A percentile compares a stretch with the other conserved stretches of the same genome.
phyloP scores from a whole-genome alignment of 37 sponge, comb jelly and placozoan species.

The Ephydatia muelleri region DNA sequence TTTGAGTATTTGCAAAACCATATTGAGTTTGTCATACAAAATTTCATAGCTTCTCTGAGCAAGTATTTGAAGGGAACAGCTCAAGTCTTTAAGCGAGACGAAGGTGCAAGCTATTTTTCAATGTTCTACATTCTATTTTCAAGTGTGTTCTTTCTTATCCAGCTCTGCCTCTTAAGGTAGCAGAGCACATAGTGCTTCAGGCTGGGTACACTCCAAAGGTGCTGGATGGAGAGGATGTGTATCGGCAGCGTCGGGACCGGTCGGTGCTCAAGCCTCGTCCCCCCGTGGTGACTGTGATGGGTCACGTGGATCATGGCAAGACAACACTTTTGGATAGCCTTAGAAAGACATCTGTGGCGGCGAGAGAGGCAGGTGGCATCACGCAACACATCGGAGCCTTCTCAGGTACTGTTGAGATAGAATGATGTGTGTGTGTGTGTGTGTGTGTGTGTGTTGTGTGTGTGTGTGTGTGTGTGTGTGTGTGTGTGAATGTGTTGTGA shows the following conservation, averaged over 20 bases:
- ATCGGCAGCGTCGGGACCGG: not conserved
- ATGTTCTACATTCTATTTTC: no score
- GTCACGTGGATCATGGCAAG: constrained; percentile 98
- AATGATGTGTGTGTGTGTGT: not conserved
- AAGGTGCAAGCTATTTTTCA: no score
- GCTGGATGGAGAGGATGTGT: not conserved
- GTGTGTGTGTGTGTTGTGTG: not conserved
- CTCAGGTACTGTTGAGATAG: constrained; percentile 60
- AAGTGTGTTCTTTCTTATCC: not conserved
- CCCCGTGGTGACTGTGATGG: constrained; percentile 93
- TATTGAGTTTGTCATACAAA: no score
- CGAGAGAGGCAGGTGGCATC: constrained; percentile 90
- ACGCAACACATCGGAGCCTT: constrained; percentile 98
- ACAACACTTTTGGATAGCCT: constrained; percentile 92
- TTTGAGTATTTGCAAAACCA: not conserved
- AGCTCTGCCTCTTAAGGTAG: not conserved
- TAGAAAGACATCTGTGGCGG: constrained; percentile 82
- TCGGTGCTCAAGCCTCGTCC: constrained; percentile 49
- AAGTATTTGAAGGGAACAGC: not conserved
- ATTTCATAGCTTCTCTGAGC: not conserved
- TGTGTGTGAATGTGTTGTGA: not conserved
- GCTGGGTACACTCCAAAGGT: constrained; percentile 12
- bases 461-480: not conserved
- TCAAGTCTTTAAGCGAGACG: not conserved
- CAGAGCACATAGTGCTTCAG: not conserved